A percentile compares a stretch with the other conserved stretches of the same genome.
phyloP scores from a whole-genome alignment of 2,888 invertebrate species.

The Tachina lurida region DNA sequence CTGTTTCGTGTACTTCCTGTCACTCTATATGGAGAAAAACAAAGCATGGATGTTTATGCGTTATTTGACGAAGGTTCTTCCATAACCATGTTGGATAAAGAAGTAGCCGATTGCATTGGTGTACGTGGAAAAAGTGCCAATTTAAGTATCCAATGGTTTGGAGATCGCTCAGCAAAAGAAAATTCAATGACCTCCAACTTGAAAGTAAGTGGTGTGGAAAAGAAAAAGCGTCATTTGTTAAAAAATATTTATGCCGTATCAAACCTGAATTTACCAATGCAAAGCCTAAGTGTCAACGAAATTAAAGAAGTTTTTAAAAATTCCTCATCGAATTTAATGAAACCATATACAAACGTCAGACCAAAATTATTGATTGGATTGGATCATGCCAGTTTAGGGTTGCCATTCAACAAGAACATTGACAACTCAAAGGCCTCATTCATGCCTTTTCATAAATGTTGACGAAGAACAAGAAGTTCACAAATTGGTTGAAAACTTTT shows the following conservation, averaged over 20 bases:
- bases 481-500: too few relatives aligned
- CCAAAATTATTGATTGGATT: slow-evolving; percentile 10
- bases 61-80: too few relatives aligned
- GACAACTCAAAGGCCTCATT: not conserved
- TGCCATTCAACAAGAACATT: not conserved
- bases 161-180: slow-evolving; percentile 38
- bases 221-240: slow-evolving; percentile 11
- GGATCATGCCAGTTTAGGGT: not conserved
- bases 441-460: too few relatives aligned
- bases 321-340: not conserved
- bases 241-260: slow-evolving; percentile 55
- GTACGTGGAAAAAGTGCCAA: slow-evolving; percentile 1
- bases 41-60: too few relatives aligned
- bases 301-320: slow-evolving; percentile 13
- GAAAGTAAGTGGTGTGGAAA: slow-evolving; percentile 27
- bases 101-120: slow-evolving; percentile 34
- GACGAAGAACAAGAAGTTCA: too few relatives aligned
- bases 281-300: slow-evolving; percentile 45
- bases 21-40: too few relatives aligned
- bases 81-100: too few relatives aligned
- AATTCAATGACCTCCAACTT: slow-evolving; percentile 16
- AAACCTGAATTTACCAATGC: slow-evolving; percentile 45
- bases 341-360: not conserved
- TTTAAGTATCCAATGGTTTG: slow-evolving; percentile 41
- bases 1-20: too few relatives aligned